Evolutionary conservation across 2,113 vertebrate genomes (phyloP).

Genomic region (Strix uralensis): DNA sequence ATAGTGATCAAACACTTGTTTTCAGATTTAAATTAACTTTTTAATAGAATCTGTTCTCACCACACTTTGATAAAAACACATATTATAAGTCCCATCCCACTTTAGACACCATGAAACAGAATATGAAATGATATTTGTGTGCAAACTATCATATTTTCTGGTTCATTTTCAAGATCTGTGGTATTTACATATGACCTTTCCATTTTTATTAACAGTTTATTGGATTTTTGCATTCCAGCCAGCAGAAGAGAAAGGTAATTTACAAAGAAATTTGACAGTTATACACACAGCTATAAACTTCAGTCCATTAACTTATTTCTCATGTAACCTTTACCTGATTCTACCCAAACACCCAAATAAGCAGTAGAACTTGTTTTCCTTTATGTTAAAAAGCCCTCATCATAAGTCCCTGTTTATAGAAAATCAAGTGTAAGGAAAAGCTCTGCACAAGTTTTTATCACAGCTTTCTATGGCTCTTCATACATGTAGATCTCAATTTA

Average conservation of each 20-base stretch:
- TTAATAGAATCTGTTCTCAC: conserved; percentile 40
- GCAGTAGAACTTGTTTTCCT: conserved; percentile 44
- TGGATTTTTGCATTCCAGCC: conserved; percentile 76
- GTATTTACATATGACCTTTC: conserved; percentile 83
- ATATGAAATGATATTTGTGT: conserved; percentile 65
- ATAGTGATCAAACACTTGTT: conserved; percentile 46
- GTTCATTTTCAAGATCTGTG: conserved; percentile 73
- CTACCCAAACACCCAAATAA: conserved; percentile 63
- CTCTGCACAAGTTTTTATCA: background rate
- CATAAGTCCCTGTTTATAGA: conserved; percentile 2
- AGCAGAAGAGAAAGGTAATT: conserved; percentile 77
- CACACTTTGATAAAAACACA: background rate
- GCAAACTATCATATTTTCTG: conserved; percentile 67
- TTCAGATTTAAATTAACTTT: conserved; percentile 52
- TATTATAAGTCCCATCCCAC: background rate
- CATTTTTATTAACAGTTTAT: conserved; percentile 81
- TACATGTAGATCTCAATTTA: background rate
- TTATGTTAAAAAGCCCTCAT: conserved; percentile 50
- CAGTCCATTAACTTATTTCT: conserved; percentile 76
- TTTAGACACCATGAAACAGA: conserved; percentile 60
- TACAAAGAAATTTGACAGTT: conserved; percentile 79
- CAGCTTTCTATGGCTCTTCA: background rate
- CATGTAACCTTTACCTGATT: conserved; percentile 71
- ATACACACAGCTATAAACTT: conserved; percentile 76
- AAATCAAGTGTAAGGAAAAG: conserved; percentile 37